These are phyloP conservation scores for Enteromius unitaeniatus DNA, from an alignment of 2,797 vertebrate species.

Conservation along the genomic window DNA sequence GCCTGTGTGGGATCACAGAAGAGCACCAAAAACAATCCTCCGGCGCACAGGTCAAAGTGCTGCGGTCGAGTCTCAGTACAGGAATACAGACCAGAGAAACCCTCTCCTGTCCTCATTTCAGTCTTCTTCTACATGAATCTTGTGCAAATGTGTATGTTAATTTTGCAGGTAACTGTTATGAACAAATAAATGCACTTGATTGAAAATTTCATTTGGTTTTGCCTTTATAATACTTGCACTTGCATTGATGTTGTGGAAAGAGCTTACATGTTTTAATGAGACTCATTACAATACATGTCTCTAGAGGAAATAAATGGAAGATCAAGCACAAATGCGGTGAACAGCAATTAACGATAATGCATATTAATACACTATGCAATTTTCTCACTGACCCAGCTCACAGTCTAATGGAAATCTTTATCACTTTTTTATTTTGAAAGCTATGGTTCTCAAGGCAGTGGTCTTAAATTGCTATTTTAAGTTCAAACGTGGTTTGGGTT, in stretches of 20 bases:
- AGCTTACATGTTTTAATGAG: neutral
- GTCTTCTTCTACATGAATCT: constrained; percentile 38
- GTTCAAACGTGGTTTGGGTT: neutral
- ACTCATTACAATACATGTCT: constrained; percentile 21
- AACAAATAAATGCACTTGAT: constrained; percentile 75
- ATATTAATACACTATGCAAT: constrained; percentile 30
- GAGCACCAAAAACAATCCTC: neutral
- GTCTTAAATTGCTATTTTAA: neutral
- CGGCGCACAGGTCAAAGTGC: constrained; percentile 12
- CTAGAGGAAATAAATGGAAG: constrained; percentile 1
- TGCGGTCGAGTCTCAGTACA: neutral
- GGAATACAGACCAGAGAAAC: neutral
- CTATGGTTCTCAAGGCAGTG: neutral
- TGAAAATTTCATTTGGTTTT: constrained; percentile 51
- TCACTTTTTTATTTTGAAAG: neutral
- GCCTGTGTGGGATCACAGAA: neutral
- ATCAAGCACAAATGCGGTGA: constrained; percentile 13
- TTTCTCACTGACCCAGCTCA: constrained; percentile 22
- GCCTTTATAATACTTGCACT: neutral
- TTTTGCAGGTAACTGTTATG: constrained; percentile 58
- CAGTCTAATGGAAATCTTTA: neutral
- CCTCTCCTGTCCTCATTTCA: constrained; percentile 7
- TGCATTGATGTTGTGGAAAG: neutral
- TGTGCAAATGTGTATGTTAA: constrained; percentile 68
- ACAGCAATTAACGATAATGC: constrained; percentile 31